phyloP scores from a whole-genome alignment of 1,140 invertebrate species.

The Drosophila watanabei region DNA sequence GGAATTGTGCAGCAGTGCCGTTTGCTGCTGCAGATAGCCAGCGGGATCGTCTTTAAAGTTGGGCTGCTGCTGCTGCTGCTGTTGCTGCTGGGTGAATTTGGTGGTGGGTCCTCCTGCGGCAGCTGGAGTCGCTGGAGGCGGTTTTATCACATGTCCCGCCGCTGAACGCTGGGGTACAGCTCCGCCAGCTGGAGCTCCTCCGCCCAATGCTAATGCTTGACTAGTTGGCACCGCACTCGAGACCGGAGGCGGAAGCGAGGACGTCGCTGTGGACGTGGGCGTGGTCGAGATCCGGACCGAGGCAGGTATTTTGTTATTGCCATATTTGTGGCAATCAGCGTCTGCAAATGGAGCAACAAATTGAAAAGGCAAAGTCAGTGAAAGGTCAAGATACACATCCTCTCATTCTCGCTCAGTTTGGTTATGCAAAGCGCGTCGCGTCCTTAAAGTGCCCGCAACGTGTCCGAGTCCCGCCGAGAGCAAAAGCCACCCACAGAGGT shows the following conservation, averaged over 20 bases:
- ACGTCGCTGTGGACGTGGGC: constrained; percentile 31
- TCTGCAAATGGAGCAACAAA: constrained; percentile 68
- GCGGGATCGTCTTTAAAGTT: constrained; percentile 96
- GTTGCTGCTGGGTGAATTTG: constrained; percentile 7
- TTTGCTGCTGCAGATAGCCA: constrained; percentile 95
- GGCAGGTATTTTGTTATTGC: constrained; percentile 71
- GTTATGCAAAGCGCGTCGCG: constrained; percentile 65
- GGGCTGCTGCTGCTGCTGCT: constrained; percentile 85
- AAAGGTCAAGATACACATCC: constrained; percentile 37
- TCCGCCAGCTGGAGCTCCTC: constrained; percentile 12
- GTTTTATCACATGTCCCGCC: constrained; percentile 55
- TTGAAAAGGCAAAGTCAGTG: constrained; percentile 53
- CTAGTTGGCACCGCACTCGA: constrained; percentile 54
- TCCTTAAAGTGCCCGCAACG: constrained; percentile 78
- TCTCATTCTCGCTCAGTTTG: constrained; percentile 12
- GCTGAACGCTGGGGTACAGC: constrained; percentile 21
- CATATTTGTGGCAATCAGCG: constrained; percentile 78
- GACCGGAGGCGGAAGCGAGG: constrained; percentile 32
- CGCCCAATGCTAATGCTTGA: constrained; percentile 45
- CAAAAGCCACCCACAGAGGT: constrained; percentile 43
- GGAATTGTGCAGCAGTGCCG: constrained; percentile 93
- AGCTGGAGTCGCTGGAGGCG: constrained; percentile 17
- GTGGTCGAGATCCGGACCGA: constrained; percentile 29
- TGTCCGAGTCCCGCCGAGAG: constrained; percentile 18
- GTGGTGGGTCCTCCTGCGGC: not conserved